Conservation (phyloP, 2,888 invertebrate species). For the Agrotis segetum region DNA sequence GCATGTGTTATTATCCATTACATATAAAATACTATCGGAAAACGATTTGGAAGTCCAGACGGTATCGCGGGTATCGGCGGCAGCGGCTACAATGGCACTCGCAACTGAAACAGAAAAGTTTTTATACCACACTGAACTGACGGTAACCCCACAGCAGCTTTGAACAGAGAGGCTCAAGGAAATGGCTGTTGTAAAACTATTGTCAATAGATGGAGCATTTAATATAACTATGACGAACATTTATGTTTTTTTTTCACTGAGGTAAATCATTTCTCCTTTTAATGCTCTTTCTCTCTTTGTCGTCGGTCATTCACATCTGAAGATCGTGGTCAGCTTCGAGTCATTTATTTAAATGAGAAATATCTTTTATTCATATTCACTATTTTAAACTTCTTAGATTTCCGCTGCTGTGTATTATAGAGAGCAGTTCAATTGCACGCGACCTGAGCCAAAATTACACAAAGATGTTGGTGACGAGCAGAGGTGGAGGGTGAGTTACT, state of each 20-base stretch:
- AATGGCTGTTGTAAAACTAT: constrained; percentile 8
- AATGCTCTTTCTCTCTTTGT: not conserved
- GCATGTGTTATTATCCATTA: constrained; percentile 86
- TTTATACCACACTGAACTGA: constrained; percentile 81
- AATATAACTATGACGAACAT: no score
- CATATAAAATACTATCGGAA: constrained; percentile 87
- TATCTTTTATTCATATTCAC: constrained; percentile 7
- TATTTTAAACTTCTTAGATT: constrained; percentile 2
- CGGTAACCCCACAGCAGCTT: constrained; percentile 59
- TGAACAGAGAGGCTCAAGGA: not conserved
- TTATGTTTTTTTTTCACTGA: not conserved
- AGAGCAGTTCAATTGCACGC: constrained; percentile 39
- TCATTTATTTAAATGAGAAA: no score
- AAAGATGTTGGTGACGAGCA: constrained; percentile 75
- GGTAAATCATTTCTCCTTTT: not conserved
- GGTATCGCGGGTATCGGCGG: constrained; percentile 50
- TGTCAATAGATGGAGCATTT: not conserved
- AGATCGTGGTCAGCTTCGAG: no score
- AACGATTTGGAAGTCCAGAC: constrained; percentile 85
- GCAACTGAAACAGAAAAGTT: constrained; percentile 85
- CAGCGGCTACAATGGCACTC: constrained; percentile 68
- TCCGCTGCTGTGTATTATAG: not conserved
- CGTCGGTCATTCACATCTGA: no score
- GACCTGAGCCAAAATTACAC: constrained; percentile 48
- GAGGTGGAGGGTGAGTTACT: constrained; percentile 48